phyloP scores from a whole-genome alignment of 2,113 vertebrate species.

The Agapornis roseicollis region DNA sequence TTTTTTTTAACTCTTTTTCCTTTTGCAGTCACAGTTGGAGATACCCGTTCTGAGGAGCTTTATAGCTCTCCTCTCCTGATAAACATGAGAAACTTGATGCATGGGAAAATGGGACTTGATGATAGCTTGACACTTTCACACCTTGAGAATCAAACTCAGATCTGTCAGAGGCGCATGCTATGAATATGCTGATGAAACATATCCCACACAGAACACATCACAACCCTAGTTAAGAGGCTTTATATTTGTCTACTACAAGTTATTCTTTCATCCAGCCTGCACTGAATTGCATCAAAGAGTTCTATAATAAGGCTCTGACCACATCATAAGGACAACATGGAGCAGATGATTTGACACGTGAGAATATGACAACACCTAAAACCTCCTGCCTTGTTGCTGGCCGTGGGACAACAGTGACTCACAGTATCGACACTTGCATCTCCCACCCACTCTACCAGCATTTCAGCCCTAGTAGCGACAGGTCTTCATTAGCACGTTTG shows the following conservation, averaged over 20 bases:
- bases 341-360: background rate
- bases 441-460: background rate
- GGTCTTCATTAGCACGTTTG: background rate
- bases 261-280: background rate
- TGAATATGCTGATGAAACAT: slow-evolving; percentile 58
- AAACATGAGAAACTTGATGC: slow-evolving; percentile 37
- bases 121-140: slow-evolving; percentile 63
- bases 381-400: background rate
- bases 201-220: slow-evolving; percentile 40
- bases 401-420: background rate
- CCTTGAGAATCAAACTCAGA: slow-evolving; percentile 34
- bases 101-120: slow-evolving; percentile 53
- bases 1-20: background rate
- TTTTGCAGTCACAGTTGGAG: background rate
- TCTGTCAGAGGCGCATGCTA: slow-evolving; percentile 22
- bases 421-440: background rate
- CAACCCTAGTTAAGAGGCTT: background rate
- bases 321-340: background rate
- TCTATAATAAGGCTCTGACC: slow-evolving; percentile 11
- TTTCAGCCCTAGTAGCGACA: background rate
- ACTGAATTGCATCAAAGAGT: background rate
- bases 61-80: slow-evolving; percentile 14
- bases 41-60: background rate
- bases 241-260: slow-evolving; percentile 48
- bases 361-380: background rate